A percentile compares a stretch with the other conserved stretches of the same genome.
Evolutionary conservation across 2,113 vertebrate species (phyloP).

Genomic region (Rynchops niger): DNA sequence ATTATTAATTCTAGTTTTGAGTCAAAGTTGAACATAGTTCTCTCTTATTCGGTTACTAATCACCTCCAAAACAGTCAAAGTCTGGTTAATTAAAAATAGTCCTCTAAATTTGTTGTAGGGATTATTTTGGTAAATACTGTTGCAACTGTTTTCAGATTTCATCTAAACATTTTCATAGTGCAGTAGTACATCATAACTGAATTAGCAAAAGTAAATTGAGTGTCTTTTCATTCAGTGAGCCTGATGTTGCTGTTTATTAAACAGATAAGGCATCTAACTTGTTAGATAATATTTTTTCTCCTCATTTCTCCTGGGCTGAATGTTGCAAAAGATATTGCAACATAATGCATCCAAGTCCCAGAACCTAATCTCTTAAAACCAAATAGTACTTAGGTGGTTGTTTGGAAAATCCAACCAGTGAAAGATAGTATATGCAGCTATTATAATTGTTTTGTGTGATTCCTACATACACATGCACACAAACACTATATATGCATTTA

Average conservation of each 20-base stretch:
- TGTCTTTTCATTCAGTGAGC: background rate
- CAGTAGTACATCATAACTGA: background rate
- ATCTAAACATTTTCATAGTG: background rate
- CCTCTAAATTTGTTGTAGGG: background rate
- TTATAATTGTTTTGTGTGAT: background rate
- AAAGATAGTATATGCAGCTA: background rate
- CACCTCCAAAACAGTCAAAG: background rate
- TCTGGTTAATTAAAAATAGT: background rate
- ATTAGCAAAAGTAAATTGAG: background rate
- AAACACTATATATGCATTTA: background rate
- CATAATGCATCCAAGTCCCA: background rate
- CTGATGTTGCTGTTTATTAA: background rate
- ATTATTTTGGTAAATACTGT: background rate
- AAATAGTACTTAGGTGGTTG: background rate
- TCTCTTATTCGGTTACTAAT: background rate
- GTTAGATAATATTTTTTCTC: background rate
- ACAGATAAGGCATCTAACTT: background rate
- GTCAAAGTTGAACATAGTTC: background rate
- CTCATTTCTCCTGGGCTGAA: background rate
- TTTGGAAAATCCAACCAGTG: background rate
- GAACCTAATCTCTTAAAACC: background rate
- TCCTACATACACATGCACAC: background rate
- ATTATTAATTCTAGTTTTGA: background rate
- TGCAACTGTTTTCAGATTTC: background rate
- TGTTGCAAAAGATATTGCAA: background rate